These are phyloP conservation scores for Elymnias hypermnestra DNA, from an alignment of 1,140 invertebrate genomes.

Conservation along the genomic window DNA sequence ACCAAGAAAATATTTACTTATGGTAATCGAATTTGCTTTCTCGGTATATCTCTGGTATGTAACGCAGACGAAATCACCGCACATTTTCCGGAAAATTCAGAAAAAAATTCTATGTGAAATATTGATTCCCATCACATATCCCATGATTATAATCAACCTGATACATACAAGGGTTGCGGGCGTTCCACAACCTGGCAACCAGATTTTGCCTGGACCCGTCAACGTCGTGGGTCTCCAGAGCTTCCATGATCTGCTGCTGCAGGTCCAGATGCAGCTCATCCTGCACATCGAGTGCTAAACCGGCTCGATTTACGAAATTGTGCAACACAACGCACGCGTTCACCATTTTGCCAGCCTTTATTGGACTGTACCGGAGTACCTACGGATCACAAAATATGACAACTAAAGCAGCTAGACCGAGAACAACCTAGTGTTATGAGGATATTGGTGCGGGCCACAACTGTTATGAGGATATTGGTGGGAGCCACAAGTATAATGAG, in stretches of 20 bases:
- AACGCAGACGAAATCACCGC: no score
- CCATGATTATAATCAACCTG: neutral
- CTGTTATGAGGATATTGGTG: no score
- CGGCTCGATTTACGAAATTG: slow-evolving; percentile 14
- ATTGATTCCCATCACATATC: neutral
- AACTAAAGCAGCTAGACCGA: no score
- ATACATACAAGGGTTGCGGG: neutral
- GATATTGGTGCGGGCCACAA: no score
- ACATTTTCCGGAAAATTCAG: no score
- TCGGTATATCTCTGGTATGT: no score
- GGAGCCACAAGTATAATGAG: no score
- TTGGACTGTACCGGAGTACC: slow-evolving; percentile 25
- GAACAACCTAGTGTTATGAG: no score
- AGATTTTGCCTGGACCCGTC: neutral
- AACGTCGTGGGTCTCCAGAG: neutral
- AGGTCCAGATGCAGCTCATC: neutral
- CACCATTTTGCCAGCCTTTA: slow-evolving; percentile 24
- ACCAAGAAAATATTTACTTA: no score
- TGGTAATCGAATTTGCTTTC: no score
- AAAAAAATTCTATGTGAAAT: neutral
- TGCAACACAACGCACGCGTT: slow-evolving; percentile 29
- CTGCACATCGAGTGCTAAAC: neutral
- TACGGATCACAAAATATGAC: no score
- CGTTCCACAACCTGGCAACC: neutral
- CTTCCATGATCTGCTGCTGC: neutral